These are phyloP conservation scores for Pachliopta kotzebuea DNA, from an alignment of 2,888 invertebrate genomes.

Conservation along the genomic window DNA sequence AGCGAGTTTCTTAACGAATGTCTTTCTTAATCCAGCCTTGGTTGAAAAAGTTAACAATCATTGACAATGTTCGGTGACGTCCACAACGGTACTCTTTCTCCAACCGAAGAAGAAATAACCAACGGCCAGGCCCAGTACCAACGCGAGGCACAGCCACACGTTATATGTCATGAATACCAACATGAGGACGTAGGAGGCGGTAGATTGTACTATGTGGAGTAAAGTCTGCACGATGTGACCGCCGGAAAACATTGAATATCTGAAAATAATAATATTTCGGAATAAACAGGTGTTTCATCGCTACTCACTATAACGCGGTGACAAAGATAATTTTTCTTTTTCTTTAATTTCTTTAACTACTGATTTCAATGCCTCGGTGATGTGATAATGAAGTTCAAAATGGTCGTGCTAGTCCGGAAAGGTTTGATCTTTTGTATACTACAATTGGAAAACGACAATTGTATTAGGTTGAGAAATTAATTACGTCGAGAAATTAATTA, in stretches of 20 bases:
- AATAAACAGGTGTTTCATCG: background rate
- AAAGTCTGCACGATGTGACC: constrained; percentile 92
- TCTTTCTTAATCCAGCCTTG: constrained; percentile 4
- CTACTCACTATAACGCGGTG: no score
- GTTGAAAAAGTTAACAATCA: constrained; percentile 58
- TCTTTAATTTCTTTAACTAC: no score
- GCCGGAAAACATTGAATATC: constrained; percentile 89
- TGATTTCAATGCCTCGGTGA: no score
- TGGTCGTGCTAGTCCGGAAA: no score
- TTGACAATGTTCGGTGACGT: constrained; percentile 96
- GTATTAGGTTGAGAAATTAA: no score
- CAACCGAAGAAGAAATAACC: constrained; percentile 98
- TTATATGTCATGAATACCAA: constrained; percentile 99
- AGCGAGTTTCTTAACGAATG: background rate
- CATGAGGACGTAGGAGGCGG: constrained; percentile 95
- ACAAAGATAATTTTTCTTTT: no score
- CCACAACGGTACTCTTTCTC: constrained; percentile 94
- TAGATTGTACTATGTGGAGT: constrained; percentile 93
- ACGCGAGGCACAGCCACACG: constrained; percentile 94
- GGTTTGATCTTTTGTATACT: no score
- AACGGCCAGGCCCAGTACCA: constrained; percentile 92
- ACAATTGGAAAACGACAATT: no score
- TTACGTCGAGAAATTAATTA: no score
- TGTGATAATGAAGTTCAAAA: no score
- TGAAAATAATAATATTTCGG: constrained; percentile 60